These are phyloP conservation scores for Gymnarchus niloticus DNA, from an alignment of 2,113 vertebrate species.

Conservation along the genomic window DNA sequence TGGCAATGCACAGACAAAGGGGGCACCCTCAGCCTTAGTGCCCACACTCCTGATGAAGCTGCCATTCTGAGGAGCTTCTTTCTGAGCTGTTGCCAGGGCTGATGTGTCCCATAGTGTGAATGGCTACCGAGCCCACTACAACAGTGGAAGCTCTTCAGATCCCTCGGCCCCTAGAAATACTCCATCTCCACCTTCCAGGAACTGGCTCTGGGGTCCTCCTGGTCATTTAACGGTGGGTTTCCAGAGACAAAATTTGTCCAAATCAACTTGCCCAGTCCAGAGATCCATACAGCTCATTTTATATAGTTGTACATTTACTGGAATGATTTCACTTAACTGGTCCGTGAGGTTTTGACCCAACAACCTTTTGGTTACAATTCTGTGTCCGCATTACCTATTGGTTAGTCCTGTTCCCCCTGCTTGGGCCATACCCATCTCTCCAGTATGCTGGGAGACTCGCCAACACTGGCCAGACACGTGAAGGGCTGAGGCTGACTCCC, in stretches of 20 bases:
- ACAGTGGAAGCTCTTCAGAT: too few relatives aligned
- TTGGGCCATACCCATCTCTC: too few relatives aligned
- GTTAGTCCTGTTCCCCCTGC: too few relatives aligned
- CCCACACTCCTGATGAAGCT: background rate
- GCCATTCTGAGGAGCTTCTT: conserved; percentile 19
- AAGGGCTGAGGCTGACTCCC: background rate
- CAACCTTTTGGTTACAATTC: background rate
- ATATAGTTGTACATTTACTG: background rate
- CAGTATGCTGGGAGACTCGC: too few relatives aligned
- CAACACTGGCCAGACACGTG: too few relatives aligned
- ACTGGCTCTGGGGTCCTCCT: background rate
- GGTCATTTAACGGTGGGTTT: background rate
- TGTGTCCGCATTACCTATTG: background rate
- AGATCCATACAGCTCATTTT: background rate
- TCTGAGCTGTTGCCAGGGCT: conserved; percentile 23
- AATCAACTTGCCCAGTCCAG: background rate
- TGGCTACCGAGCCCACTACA: background rate
- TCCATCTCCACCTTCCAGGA: background rate
- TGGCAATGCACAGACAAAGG: background rate
- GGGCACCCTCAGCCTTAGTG: background rate
- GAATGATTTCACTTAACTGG: background rate
- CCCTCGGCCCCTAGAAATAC: background rate
- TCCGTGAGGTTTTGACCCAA: background rate
- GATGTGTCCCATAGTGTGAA: conserved; percentile 12
- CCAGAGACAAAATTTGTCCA: background rate